Evolutionary conservation across 2,113 vertebrate genomes (phyloP), one percentile per base, ranked within the genome.

Genomic region (Daphoenositta chrysoptera): DNA sequence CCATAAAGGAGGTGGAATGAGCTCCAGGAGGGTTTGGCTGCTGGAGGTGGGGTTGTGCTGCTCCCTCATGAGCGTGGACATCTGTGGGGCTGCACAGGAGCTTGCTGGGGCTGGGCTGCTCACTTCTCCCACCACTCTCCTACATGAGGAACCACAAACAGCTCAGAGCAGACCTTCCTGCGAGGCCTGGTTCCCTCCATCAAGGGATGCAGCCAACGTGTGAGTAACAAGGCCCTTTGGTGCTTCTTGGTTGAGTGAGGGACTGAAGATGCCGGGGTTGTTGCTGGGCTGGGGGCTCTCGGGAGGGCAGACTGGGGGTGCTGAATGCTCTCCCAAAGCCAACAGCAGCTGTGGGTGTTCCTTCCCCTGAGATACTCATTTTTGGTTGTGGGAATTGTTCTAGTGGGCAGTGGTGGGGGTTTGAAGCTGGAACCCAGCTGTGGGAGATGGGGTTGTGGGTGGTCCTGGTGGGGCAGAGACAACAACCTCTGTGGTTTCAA

Each of bases 1-100:
- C 54, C 6, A 65, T 53, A 85, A 84, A 84, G 26, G 30, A 35
- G 39, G 1, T 6, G 21, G 15, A 78, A 51, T 0, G 30, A 15
- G 17, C 0, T 0, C 1, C 0, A 1, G 0, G 2, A 1, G 2
- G 11, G 7, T 53, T 47, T 69, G 24, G 31, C 7, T 75, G 48
- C 3, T 60, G 57, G 15, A 15, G 14, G 13, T 0, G 1, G 19
- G 17, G 1, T 5, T 65, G 54, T 40, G 42, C 4, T 58, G 22
- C 1, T 92, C 15, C 4, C 5, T 26, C 1, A 3, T 60, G 4
- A 56, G 28, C 3, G 10, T 8, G 13, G 13, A 1, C 6, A 66
- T 9, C 35, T 78, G 64, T 70, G 42, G 30, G 26, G 4, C 2
- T 28, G 65, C 9, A n/a, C 7, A 17, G 50, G 11, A 16, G 7